phyloP scores from a whole-genome alignment of 2,797 vertebrate species.

The Balearica regulorum region DNA sequence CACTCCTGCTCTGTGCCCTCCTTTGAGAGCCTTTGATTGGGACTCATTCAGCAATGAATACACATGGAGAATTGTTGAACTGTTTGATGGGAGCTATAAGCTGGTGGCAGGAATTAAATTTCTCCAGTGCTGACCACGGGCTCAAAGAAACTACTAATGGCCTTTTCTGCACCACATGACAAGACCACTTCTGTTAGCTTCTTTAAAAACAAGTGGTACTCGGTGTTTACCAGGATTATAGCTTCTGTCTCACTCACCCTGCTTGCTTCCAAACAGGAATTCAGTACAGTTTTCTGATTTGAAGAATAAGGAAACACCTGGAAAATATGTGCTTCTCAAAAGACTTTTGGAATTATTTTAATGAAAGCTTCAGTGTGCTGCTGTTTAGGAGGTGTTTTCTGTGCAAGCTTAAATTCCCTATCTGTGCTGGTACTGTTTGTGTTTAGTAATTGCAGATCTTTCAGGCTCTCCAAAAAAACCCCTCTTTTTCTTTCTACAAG shows the following conservation, averaged over 20 bases:
- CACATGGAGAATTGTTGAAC: neutral
- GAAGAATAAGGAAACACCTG: neutral
- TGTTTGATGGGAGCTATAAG: neutral
- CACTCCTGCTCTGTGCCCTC: neutral
- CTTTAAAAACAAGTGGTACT: neutral
- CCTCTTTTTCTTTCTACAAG: neutral
- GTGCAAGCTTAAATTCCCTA: neutral
- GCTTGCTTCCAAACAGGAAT: neutral
- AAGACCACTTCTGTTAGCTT: neutral
- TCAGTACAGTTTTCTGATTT: neutral
- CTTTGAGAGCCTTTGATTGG: neutral
- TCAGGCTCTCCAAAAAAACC: neutral
- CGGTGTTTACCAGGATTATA: neutral
- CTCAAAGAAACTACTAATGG: neutral
- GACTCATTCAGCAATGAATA: neutral
- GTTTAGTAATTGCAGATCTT: neutral
- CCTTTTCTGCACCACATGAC: neutral
- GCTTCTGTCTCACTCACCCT: neutral
- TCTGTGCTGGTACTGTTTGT: neutral
- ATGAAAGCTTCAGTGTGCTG: neutral
- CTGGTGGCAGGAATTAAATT: neutral
- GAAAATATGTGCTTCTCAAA: neutral
- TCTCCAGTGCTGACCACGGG: neutral
- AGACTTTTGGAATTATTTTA: neutral
- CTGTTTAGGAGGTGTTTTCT: neutral